Conservation (phyloP, 2,797 vertebrate species). For the Hypotaenidia philippensis region DNA sequence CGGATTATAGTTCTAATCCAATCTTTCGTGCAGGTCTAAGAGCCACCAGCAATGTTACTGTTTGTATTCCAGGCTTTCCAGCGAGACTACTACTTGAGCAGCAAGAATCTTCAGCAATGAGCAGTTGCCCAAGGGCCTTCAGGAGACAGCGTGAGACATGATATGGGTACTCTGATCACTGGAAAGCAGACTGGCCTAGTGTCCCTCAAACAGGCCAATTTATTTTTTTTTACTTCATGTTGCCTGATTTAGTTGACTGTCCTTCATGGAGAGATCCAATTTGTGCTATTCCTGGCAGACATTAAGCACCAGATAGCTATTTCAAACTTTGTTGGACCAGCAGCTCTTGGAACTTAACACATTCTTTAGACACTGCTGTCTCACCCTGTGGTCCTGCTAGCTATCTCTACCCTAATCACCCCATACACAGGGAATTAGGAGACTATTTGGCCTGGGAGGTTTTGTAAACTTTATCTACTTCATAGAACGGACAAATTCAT, state of each 20-base stretch:
- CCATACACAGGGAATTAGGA: not conserved
- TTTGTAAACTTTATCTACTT: not conserved
- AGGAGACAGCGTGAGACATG: not conserved
- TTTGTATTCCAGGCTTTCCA: not conserved
- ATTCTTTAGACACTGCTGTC: not conserved
- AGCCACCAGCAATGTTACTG: not conserved
- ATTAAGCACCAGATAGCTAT: not conserved
- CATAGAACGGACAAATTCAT: not conserved
- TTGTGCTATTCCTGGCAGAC: not conserved
- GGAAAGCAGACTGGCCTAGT: not conserved
- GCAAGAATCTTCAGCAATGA: not conserved
- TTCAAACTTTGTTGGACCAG: not conserved
- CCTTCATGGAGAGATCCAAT: not conserved
- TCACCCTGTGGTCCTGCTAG: not conserved
- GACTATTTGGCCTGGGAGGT: not conserved
- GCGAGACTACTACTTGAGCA: not conserved
- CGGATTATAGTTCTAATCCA: not conserved
- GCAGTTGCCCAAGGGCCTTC: not conserved
- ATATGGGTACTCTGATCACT: not conserved
- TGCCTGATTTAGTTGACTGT: not conserved
- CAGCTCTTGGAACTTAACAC: not conserved
- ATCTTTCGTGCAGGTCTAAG: not conserved
- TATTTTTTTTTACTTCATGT: not conserved
- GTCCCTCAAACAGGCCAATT: not conserved
- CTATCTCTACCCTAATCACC: fast-evolving